These are phyloP conservation scores for Falco concolor DNA, from an alignment of 2,797 vertebrate genomes.

Conservation along the genomic window DNA sequence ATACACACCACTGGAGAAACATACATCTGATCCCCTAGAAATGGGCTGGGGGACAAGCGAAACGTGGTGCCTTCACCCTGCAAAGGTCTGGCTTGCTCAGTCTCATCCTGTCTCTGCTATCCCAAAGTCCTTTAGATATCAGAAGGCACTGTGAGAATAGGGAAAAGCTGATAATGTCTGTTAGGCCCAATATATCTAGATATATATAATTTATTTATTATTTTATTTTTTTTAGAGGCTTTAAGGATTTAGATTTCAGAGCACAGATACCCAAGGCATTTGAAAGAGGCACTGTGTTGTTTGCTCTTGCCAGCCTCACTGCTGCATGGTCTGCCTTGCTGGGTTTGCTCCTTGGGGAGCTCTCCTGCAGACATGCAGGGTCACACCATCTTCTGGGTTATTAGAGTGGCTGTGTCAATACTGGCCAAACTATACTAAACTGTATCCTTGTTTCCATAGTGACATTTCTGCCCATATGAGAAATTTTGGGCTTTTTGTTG, in stretches of 20 bases:
- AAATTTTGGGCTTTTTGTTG: not conserved
- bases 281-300: not conserved
- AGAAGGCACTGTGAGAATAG: not conserved
- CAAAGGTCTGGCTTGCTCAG: not conserved
- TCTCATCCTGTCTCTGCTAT: not conserved
- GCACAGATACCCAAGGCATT: not conserved
- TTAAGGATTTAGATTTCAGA: not conserved
- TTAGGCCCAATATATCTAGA: not conserved
- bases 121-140: not conserved
- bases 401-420: not conserved
- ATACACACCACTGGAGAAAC: not conserved
- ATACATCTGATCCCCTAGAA: not conserved
- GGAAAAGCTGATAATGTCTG: not conserved
- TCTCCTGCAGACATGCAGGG: not conserved
- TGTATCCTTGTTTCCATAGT: conserved; percentile 61
- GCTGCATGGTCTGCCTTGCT: not conserved
- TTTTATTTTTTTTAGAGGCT: not conserved
- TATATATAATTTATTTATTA: too few relatives aligned
- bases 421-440: conserved; percentile 22
- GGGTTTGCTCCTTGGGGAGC: not conserved
- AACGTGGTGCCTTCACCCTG: not conserved
- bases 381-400: not conserved
- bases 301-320: not conserved
- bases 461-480: conserved; percentile 47
- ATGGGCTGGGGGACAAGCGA: not conserved